Evolutionary conservation across 2,113 vertebrate genomes (phyloP).

Genomic region (Megaceryle maxima): DNA sequence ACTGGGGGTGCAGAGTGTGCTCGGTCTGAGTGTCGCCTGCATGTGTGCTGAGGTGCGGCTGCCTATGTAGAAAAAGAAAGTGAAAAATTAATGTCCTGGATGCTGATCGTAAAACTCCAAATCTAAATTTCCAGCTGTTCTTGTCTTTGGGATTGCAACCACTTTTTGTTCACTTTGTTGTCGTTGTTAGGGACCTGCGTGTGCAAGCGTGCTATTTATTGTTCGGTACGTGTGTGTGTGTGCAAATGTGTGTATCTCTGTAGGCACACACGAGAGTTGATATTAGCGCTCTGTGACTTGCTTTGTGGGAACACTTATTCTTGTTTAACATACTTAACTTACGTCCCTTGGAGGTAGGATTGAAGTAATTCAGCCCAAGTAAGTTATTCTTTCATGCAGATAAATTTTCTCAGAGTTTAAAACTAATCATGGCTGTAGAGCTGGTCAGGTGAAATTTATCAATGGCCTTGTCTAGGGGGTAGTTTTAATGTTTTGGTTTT

Average conservation of each 20-base stretch:
- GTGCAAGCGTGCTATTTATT: accelerated
- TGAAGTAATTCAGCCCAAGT: neutral
- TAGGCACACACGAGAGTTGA: neutral
- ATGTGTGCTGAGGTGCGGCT: neutral
- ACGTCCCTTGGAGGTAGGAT: neutral
- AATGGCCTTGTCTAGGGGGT: neutral
- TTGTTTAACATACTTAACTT: neutral
- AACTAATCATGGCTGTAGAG: accelerated
- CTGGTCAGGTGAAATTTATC: neutral
- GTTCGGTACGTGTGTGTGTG: accelerated
- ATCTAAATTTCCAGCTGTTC: neutral
- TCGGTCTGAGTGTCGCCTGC: neutral
- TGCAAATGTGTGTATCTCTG: no score
- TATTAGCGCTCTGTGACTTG: neutral
- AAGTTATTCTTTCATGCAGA: neutral
- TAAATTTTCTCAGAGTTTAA: neutral
- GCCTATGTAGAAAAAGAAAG: accelerated
- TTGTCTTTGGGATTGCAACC: neutral
- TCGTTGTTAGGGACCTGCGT: neutral
- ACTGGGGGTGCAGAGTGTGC: accelerated
- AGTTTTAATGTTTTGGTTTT: neutral
- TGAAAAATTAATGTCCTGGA: neutral
- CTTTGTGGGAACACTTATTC: neutral
- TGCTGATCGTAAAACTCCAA: neutral
- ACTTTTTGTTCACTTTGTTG: neutral